Percentiles rank a stretch among this genome's conserved stretches.
phyloP scores from a whole-genome alignment of 2,888 invertebrate genomes.

The Anaspis maculata region DNA sequence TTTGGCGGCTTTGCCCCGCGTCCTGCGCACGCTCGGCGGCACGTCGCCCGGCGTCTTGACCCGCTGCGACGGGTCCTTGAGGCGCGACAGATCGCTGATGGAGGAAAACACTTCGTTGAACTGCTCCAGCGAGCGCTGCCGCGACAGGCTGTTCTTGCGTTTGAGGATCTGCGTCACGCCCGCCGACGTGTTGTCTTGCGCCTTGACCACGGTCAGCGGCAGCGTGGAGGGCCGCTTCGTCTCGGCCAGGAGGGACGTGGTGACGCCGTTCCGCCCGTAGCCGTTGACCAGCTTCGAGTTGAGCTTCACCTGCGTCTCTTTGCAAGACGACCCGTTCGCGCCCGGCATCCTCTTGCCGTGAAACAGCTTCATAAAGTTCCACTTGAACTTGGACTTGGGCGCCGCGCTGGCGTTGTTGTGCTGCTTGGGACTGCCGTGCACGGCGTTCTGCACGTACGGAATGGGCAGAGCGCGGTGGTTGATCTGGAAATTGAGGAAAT shows the following conservation, averaged over 20 bases:
- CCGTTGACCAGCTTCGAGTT: slow-evolving; percentile 45
- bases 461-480: slow-evolving; percentile 51
- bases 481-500: slow-evolving; percentile 41
- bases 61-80: slow-evolving; percentile 67
- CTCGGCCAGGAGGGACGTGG: slow-evolving; percentile 39
- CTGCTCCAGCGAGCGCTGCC: slow-evolving; percentile 67
- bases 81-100: slow-evolving; percentile 54
- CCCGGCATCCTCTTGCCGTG: slow-evolving; percentile 27
- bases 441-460: slow-evolving; percentile 68
- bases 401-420: slow-evolving; percentile 34
- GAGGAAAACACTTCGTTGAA: slow-evolving; percentile 68
- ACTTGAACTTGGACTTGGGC: slow-evolving; percentile 37
- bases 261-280: slow-evolving; percentile 45
- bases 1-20: slow-evolving; percentile 58
- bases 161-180: slow-evolving; percentile 39
- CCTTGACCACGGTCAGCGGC: slow-evolving; percentile 34
- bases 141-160: slow-evolving; percentile 40
- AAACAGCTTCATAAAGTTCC: slow-evolving; percentile 46
- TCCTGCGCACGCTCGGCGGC: slow-evolving; percentile 66
- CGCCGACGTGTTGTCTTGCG: slow-evolving; percentile 25
- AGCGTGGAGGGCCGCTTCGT: slow-evolving; percentile 42
- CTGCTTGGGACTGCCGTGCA: slow-evolving; percentile 45
- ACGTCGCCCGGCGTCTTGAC: slow-evolving; percentile 78
- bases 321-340: slow-evolving; percentile 14
- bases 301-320: slow-evolving; percentile 52